These are phyloP conservation scores for Trichosurus vulpecula DNA, from an alignment of 2,797 vertebrate genomes.

Conservation along the genomic window DNA sequence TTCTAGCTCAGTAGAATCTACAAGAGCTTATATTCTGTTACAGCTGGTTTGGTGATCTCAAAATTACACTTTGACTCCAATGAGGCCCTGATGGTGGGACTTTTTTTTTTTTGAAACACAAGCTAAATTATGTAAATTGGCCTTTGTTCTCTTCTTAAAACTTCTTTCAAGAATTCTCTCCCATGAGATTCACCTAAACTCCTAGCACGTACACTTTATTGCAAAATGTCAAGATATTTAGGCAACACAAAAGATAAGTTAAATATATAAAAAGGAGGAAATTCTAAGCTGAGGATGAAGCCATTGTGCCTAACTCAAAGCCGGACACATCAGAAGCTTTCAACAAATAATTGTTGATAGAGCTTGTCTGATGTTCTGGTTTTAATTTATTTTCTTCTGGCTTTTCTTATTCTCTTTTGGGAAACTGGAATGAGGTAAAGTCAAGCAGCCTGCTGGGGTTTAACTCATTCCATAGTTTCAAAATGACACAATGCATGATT, in stretches of 20 bases:
- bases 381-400: background rate
- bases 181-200: background rate
- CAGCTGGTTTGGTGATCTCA: background rate
- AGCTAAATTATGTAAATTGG: background rate
- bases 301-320: background rate
- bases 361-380: constrained; percentile 41
- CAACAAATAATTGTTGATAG: background rate
- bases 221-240: constrained; percentile 13
- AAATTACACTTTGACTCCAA: background rate
- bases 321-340: background rate
- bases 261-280: background rate
- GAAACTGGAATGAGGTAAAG: constrained; percentile 69
- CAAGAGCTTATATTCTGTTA: background rate
- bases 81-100: background rate
- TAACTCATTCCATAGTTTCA: constrained; percentile 57
- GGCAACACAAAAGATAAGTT: constrained; percentile 5
- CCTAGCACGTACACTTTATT: constrained; percentile 16
- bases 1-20: background rate
- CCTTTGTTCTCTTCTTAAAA: background rate
- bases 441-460: constrained; percentile 64
- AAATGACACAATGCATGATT: constrained; percentile 48
- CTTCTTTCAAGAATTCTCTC: background rate
- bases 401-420: constrained; percentile 64
- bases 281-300: constrained; percentile 23
- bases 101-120: background rate